These are phyloP conservation scores for Brachyalestes nurse DNA, from an alignment of 2,797 vertebrate species.

Conservation along the genomic window DNA sequence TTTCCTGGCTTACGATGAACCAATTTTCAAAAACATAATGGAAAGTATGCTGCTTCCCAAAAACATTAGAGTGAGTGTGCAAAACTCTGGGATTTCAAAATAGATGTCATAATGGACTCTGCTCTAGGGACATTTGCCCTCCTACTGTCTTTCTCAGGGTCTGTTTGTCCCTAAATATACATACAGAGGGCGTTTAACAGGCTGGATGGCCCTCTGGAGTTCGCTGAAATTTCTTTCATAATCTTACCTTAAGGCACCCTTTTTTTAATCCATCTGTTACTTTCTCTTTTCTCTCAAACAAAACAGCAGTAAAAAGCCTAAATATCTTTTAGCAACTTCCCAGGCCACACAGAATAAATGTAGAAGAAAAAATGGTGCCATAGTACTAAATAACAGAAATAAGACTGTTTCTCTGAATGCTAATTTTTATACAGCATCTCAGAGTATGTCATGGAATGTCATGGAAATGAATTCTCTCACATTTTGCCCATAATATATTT, in stretches of 20 bases:
- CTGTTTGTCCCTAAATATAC: conserved; percentile 24
- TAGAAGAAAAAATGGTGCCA: background rate
- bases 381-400: background rate
- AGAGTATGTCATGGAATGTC: too few species aligned
- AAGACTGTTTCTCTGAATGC: too few species aligned
- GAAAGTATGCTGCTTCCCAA: background rate
- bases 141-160: background rate
- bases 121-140: background rate
- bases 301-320: background rate
- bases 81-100: background rate
- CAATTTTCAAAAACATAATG: background rate
- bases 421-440: too few species aligned
- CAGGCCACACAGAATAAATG: background rate
- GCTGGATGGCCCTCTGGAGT: background rate
- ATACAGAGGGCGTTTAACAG: conserved; percentile 15
- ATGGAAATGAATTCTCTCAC: too few species aligned
- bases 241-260: conserved; percentile 6
- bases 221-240: conserved; percentile 17
- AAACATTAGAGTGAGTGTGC: background rate
- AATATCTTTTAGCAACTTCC: background rate
- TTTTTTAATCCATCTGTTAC: conserved; percentile 31
- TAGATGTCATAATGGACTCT: background rate
- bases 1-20: background rate
- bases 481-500: too few species aligned
- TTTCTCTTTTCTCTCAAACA: background rate